Evolutionary conservation across 2,888 invertebrate genomes (phyloP), one percentile per base, ranked within the genome.

Genomic region (Trissoscelio sp.): DNA sequence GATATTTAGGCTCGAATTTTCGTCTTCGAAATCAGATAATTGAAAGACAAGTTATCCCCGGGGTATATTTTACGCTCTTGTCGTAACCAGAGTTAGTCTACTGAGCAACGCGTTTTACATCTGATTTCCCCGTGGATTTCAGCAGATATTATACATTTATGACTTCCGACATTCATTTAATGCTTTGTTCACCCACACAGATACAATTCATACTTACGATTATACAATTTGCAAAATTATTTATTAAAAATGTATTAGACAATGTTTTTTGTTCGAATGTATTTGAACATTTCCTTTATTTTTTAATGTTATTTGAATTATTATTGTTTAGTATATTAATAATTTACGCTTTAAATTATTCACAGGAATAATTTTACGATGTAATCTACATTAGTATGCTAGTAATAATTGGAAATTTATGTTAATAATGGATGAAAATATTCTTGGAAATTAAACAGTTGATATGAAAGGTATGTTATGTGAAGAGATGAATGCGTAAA

Each of bases 51-150:
- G 39, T 72, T 39, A 28, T 72, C 72, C 62, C 60, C 12, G 12
- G 62, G 72, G 72, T 62, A 48, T 72, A 39, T 60, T 72, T 72
- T 72, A 72, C 42, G 62, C 51, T 42, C 53, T 60, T 72, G 72
- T 62, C 53, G 62, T 72, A 72, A 72, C 72, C 72, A 53, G 72
- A 53, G 72, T 72, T 62, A 73, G 42, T 64, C 64, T 44, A 64
- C 73, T 74, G 62, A 74, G 64, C 64, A 64, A 57, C 55, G 31
- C 53, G 58, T 74, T 74, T 74, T 74, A 74, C 73, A 74, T 64
- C 64, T 64, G 64, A 64, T 74, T 74, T 64, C 73, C 73, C 73
- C 5, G 9, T 9, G 55, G 73, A 74, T 18, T 74, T 64, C 64
- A 46, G 16, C 20, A 64, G 64, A 53, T 74, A 74, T 74, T 64